Conservation (phyloP, 2,113 vertebrate genomes). For the Leptocoma aspasia region DNA sequence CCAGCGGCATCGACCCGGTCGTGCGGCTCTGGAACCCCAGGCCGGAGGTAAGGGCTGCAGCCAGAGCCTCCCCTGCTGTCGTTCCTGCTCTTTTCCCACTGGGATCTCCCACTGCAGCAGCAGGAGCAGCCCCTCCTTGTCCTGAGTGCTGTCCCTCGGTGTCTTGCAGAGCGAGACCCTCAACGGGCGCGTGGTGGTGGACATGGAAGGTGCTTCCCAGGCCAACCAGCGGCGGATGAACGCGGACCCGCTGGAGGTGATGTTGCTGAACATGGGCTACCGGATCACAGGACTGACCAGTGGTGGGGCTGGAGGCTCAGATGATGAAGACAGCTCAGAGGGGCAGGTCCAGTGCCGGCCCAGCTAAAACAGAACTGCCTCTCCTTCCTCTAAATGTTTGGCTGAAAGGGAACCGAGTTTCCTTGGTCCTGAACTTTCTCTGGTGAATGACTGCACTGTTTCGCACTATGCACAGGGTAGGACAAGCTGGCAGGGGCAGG, state of each 20-base stretch:
- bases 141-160: not conserved
- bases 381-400: conserved; percentile 60
- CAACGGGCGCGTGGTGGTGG: conserved; percentile 90
- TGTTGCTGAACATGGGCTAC: conserved; percentile 99
- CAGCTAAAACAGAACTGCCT: conserved; percentile 81
- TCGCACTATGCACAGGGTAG: conserved; percentile 71
- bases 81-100: fast-evolving
- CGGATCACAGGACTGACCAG: conserved; percentile 94
- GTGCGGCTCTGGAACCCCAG: conserved; percentile 94
- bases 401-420: conserved; percentile 71
- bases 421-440: conserved; percentile 67
- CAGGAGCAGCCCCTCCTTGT: not conserved
- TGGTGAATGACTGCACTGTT: conserved; percentile 68
- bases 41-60: conserved; percentile 81
- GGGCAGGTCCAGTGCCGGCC: conserved; percentile 97
- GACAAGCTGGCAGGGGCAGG: conserved; percentile 58
- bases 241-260: conserved; percentile 93
- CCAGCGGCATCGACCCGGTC: conserved; percentile 95
- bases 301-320: conserved; percentile 84
- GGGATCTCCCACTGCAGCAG: not conserved
- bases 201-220: conserved; percentile 96
- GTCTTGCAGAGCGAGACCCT: conserved; percentile 82
- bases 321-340: conserved; percentile 94
- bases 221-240: conserved; percentile 99
- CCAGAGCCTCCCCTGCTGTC: not conserved